A percentile compares a stretch with the other conserved stretches of the same genome.
Conservation (phyloP, 2,797 vertebrate genomes). For the Phoeniculus purpureus region DNA sequence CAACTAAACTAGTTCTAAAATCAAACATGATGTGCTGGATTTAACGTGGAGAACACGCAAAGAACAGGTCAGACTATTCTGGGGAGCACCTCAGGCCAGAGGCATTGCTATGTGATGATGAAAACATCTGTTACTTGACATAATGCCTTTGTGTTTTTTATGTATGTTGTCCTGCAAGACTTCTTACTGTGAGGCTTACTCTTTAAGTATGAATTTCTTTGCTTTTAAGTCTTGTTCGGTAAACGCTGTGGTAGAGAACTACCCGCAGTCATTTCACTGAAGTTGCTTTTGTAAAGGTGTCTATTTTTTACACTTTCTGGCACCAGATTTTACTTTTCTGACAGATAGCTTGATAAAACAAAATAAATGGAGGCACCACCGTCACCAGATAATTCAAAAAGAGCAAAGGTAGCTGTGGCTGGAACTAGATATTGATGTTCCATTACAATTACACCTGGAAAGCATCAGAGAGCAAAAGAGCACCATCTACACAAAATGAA, state of each 20-base stretch:
- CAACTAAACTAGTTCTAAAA: background rate
- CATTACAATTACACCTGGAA: background rate
- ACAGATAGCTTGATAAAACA: background rate
- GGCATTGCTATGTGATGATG: background rate
- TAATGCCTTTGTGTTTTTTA: background rate
- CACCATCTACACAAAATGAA: background rate
- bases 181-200: background rate
- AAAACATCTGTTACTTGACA: background rate
- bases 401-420: background rate
- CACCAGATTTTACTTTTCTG: background rate
- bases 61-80: background rate
- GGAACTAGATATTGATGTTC: background rate
- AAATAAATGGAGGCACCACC: background rate
- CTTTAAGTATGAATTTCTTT: background rate
- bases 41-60: background rate
- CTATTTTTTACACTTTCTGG: background rate
- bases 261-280: background rate
- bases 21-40: background rate
- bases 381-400: slow-evolving; percentile 10
- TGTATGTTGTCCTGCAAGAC: background rate
- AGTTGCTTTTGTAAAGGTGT: background rate
- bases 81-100: background rate
- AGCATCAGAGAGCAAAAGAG: background rate
- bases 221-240: background rate
- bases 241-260: background rate